Conservation (phyloP, 2,113 vertebrate genomes). For the Cavia porcellus region DNA sequence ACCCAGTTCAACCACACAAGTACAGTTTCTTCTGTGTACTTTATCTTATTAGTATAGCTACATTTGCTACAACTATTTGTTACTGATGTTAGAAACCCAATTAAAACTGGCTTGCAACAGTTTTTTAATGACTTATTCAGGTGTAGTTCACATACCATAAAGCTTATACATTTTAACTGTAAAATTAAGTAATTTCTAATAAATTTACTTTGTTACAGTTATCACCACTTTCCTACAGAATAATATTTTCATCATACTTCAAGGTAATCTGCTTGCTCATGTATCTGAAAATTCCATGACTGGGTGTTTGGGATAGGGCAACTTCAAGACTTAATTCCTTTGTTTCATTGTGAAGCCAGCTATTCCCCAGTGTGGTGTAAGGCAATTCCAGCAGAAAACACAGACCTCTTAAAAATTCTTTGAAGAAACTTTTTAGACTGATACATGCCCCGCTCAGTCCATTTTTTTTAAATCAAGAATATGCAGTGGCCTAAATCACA, state of each 20-base stretch:
- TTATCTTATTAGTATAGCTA: background rate
- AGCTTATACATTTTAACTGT: background rate
- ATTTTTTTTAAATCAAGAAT: background rate
- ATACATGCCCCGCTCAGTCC: background rate
- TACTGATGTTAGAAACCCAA: conserved; percentile 12
- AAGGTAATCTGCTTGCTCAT: background rate
- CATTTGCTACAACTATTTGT: background rate
- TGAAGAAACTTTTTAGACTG: background rate
- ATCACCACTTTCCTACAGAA: too few species aligned
- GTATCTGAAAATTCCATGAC: background rate
- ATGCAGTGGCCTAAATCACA: background rate
- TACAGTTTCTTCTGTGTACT: background rate
- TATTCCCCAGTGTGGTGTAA: background rate
- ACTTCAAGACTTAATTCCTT: background rate
- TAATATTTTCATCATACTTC: background rate
- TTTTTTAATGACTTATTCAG: background rate
- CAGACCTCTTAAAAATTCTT: background rate
- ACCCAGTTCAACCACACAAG: background rate
- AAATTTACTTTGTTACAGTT: background rate
- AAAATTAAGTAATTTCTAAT: background rate
- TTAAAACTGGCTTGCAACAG: background rate
- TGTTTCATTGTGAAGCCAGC: background rate
- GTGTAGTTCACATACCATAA: background rate
- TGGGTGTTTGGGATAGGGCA: background rate
- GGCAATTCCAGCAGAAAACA: background rate